Percentiles rank a stretch among this genome's conserved stretches.
Evolutionary conservation across 92 coral and sea anemone genomes (phyloP).

Genomic region (Porites divaricata): DNA sequence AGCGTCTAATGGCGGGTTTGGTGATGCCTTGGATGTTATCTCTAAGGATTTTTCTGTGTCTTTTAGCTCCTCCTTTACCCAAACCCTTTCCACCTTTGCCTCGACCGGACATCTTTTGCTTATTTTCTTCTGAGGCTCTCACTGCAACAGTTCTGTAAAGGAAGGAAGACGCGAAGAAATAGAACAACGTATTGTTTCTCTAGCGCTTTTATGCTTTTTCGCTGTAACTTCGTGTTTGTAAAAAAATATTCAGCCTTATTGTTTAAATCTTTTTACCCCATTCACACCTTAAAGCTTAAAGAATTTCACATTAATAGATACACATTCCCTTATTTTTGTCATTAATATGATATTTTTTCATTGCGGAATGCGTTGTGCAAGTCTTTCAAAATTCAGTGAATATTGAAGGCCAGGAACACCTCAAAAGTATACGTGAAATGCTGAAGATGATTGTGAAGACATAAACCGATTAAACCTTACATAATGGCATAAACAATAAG

Average conservation of each 20-base stretch:
- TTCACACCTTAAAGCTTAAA: not conserved
- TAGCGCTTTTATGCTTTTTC: conserved; percentile 6
- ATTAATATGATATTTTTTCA: too few species aligned
- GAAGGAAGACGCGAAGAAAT: not conserved
- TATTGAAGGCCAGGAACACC: too few species aligned
- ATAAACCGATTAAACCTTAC: too few species aligned
- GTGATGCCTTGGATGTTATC: conserved; percentile 92
- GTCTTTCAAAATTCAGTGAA: too few species aligned
- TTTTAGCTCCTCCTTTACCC: conserved; percentile 92
- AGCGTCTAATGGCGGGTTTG: conserved; percentile 86
- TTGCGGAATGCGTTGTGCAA: too few species aligned
- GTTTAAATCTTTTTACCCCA: not conserved
- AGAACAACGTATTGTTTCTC: not conserved
- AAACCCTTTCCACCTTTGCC: conserved; percentile 79
- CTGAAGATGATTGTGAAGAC: too few species aligned
- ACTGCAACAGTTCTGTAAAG: not conserved
- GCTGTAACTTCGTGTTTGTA: not conserved
- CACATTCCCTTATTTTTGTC: too few species aligned
- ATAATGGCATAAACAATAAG: too few species aligned
- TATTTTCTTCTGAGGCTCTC: not conserved
- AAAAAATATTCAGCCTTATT: not conserved
- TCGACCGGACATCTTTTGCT: conserved; percentile 64
- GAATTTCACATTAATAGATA: too few species aligned
- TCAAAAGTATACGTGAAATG: too few species aligned
- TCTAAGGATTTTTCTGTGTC: conserved; percentile 88